Conservation (phyloP, 2,113 vertebrate genomes). For the Macrotus californicus region DNA sequence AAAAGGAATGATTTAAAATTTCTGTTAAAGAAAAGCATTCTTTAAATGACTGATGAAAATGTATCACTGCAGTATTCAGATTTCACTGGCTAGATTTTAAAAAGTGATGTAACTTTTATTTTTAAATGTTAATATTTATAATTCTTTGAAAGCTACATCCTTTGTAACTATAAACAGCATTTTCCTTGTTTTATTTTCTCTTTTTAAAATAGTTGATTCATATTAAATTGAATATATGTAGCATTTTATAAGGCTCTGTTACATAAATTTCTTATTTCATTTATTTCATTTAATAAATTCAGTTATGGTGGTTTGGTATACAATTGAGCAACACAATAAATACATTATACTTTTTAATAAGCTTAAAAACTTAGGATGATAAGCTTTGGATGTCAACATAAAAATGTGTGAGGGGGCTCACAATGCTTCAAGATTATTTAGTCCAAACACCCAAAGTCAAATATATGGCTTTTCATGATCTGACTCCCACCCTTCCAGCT, state of each 20-base stretch:
- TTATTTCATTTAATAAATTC: background rate
- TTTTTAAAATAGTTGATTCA: slow-evolving; percentile 21
- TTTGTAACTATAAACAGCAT: slow-evolving; percentile 38
- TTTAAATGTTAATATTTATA: slow-evolving; percentile 57
- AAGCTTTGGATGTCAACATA: background rate
- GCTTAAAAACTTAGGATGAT: background rate
- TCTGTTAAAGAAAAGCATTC: slow-evolving; percentile 10
- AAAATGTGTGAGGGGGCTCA: background rate
- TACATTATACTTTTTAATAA: background rate
- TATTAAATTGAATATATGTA: slow-evolving; percentile 25
- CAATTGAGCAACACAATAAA: background rate
- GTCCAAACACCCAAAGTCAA: background rate
- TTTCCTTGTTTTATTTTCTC: background rate
- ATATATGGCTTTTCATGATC: background rate
- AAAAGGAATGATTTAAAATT: slow-evolving; percentile 18
- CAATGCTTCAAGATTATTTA: background rate
- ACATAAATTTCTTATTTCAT: background rate
- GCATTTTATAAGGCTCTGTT: background rate
- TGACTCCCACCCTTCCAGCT: background rate
- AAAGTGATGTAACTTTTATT: slow-evolving; percentile 44
- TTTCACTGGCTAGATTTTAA: slow-evolving; percentile 22
- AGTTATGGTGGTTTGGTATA: slow-evolving; percentile 22
- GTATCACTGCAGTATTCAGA: background rate
- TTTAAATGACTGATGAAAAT: background rate
- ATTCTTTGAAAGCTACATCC: slow-evolving; percentile 31